Conservation (phyloP, 2,888 invertebrate species). For the Lasius fuliginosus region DNA sequence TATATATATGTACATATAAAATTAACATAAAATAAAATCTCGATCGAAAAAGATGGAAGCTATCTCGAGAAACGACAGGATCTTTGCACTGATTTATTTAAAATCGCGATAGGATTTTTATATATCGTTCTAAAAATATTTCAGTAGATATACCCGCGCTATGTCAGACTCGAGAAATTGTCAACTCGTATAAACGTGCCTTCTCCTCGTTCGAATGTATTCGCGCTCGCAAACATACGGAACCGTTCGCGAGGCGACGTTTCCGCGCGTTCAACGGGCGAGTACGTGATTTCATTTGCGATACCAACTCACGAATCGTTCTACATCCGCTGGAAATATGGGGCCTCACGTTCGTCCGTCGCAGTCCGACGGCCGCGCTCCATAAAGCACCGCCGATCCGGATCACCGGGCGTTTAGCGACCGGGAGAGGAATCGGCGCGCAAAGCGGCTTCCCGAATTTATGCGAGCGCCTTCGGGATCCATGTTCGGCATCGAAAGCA, state of each 20-base stretch:
- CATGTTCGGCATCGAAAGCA: conserved; percentile 46
- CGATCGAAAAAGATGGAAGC: background rate
- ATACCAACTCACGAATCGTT: conserved; percentile 83
- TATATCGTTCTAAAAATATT: background rate
- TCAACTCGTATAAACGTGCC: background rate
- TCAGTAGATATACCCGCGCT: background rate
- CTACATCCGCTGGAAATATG: conserved; percentile 77
- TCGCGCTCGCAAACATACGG: conserved; percentile 16
- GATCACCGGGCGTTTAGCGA: conserved; percentile 70
- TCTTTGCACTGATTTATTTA: background rate
- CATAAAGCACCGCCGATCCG: conserved; percentile 70
- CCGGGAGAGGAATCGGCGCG: conserved; percentile 61
- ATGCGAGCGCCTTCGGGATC: conserved; percentile 41
- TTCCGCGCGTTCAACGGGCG: conserved; percentile 82
- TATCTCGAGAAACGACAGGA: background rate
- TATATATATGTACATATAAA: background rate
- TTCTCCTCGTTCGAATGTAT: conserved; percentile 3
- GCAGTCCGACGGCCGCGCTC: conserved; percentile 55
- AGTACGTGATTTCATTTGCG: conserved; percentile 85
- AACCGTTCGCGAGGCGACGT: conserved; percentile 58
- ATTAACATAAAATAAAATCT: background rate
- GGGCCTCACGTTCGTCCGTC: conserved; percentile 66
- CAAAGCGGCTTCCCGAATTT: conserved; percentile 56
- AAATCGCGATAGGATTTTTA: background rate
- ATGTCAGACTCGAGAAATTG: background rate